Evolutionary conservation across 2,113 vertebrate species (phyloP), one percentile per base, ranked within the genome.

Genomic region (Hystrix cristata): DNA sequence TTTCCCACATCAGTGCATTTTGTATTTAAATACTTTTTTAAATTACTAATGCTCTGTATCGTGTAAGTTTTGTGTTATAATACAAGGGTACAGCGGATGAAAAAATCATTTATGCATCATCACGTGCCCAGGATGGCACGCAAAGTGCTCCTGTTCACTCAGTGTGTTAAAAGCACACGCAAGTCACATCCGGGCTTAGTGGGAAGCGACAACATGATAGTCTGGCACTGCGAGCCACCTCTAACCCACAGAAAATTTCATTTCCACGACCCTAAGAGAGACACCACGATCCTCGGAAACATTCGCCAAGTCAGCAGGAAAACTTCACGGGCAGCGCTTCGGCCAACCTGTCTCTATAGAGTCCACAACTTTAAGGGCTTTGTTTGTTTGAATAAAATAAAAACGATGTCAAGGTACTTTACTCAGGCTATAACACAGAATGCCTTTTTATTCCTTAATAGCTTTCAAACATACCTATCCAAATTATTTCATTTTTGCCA

Each of bases 351-450:
- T n/a, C 48, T 18, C 38, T 0, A 13, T 6, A 57, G 16, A 46
- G 16, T 43, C 60, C 12, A 43, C 59, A 11, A 18, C 5, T 83
- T 69, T 69, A 38, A 86, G 48, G 3, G 8, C 27, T 19, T 6
- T 16, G 4, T 88, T 82, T 59, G 13, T 38, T 7, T 55, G 48
- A 74, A 57, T 57, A 76, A 38, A 31, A 12, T 46, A 53, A 89
- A 5, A 79, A 55, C n/a, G 64, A n/a, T 11, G 57, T 11, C 34
- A 71, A 72, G 46, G 16, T 29, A 48, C 38, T 82, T 31, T 38
- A n/a, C 11, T 29, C 10, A 4, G 0, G 14, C 55, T 8, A 29
- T 14, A 62, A 21, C 21, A 48, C 0, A 7, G 48, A 12, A 15
- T 23, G 14, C 31, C 19, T 23, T 23, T 3, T 18, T 10, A 12